Evolutionary conservation across 1,140 invertebrate species (phyloP).

Genomic region (Nephila pilipes): DNA sequence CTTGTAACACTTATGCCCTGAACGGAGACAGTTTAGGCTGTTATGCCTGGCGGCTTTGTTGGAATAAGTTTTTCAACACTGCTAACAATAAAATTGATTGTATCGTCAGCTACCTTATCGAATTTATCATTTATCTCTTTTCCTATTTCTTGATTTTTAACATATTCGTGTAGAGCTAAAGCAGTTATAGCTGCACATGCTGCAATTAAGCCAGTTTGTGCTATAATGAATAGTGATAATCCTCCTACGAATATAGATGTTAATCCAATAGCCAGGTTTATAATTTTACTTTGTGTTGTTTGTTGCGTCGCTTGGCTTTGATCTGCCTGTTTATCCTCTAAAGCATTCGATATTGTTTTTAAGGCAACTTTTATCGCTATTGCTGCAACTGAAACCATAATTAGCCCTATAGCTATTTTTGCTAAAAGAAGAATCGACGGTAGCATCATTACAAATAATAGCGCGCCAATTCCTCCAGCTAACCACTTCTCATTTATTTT

Average conservation of each 20-base stretch:
- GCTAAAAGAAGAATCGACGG: background rate
- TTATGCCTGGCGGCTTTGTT: slow-evolving; percentile 15
- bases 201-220: slow-evolving; percentile 33
- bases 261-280: slow-evolving; percentile 37
- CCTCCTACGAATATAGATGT: slow-evolving; percentile 27
- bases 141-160: background rate
- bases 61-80: slow-evolving; percentile 14
- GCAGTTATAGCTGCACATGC: slow-evolving; percentile 13
- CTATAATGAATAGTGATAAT: slow-evolving; percentile 38
- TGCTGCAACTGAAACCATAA: background rate
- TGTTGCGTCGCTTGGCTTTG: background rate
- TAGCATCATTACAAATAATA: background rate
- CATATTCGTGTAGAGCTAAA: background rate
- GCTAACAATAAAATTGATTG: background rate
- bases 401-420: background rate
- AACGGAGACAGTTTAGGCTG: slow-evolving; percentile 15
- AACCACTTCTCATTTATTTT: background rate
- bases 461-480: background rate
- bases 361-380: background rate
- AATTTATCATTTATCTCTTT: background rate
- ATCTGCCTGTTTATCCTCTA: background rate
- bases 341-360: slow-evolving; percentile 8
- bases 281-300: background rate
- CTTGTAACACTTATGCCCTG: background rate
- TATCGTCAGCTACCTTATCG: slow-evolving; percentile 3